Percentiles rank a stretch among this genome's conserved stretches.
Evolutionary conservation across 2,888 invertebrate genomes (phyloP).

Genomic region (Bibio marci): DNA sequence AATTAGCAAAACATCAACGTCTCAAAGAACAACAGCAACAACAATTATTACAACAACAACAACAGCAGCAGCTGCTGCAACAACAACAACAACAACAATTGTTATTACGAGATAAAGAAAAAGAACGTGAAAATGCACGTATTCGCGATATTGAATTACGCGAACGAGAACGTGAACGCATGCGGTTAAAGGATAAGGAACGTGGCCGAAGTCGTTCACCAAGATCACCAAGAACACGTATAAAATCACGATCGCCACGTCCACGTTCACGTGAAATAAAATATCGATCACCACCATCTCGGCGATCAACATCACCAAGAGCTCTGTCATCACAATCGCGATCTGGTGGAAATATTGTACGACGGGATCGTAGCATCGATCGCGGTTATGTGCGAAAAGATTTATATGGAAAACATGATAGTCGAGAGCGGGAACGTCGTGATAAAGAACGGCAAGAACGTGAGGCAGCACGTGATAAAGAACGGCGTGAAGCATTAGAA

Average conservation of each 20-base stretch:
- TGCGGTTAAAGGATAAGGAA: slow-evolving; percentile 34
- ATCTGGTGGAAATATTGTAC: slow-evolving; percentile 7
- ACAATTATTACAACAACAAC: slow-evolving; percentile 13
- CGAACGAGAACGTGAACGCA: slow-evolving; percentile 31
- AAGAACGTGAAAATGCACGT: slow-evolving; percentile 22
- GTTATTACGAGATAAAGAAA: slow-evolving; percentile 17
- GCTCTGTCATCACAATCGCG: slow-evolving; percentile 18
- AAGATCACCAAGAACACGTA: slow-evolving; percentile 22
- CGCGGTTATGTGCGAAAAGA: slow-evolving; percentile 11
- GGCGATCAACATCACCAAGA: slow-evolving; percentile 30
- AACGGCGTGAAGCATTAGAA: slow-evolving; percentile 44
- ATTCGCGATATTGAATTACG: slow-evolving; percentile 22
- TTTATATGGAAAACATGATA: slow-evolving; percentile 11
- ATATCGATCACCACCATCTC: slow-evolving; percentile 24
- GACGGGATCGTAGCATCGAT: slow-evolving; percentile 24
- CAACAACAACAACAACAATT: too few species aligned
- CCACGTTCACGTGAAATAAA: slow-evolving; percentile 29
- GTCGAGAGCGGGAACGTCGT: slow-evolving; percentile 31
- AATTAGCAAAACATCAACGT: slow-evolving; percentile 4
- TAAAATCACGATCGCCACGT: slow-evolving; percentile 24
- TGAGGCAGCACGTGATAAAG: slow-evolving; percentile 41
- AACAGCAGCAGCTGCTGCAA: too few species aligned
- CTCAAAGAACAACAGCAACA: slow-evolving; percentile 1
- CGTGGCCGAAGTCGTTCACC: slow-evolving; percentile 30
- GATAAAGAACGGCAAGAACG: slow-evolving; percentile 28